These are phyloP conservation scores for Myxocyprinus asiaticus DNA, from an alignment of 2,113 vertebrate species.

Conservation along the genomic window DNA sequence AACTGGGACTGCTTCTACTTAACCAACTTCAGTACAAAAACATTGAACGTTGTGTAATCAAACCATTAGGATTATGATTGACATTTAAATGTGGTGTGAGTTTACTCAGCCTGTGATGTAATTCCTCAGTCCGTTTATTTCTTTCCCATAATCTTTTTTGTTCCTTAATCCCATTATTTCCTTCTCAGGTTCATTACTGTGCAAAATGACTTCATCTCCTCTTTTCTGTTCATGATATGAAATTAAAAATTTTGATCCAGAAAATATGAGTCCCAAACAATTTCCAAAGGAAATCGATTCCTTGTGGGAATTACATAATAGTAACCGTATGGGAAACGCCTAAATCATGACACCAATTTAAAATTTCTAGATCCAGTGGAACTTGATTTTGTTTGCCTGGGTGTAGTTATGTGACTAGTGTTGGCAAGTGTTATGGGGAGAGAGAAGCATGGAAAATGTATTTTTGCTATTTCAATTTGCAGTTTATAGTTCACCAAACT, in stretches of 20 bases:
- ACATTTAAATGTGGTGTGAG: not conserved
- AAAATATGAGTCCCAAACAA: not conserved
- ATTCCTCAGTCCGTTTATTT: not conserved
- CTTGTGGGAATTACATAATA: not conserved
- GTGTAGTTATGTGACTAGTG: conserved; percentile 18
- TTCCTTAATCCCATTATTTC: too few relatives aligned
- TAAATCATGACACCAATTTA: not conserved
- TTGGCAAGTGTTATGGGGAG: not conserved
- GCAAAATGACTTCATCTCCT: not conserved
- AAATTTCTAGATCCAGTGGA: conserved; percentile 5
- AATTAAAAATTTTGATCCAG: not conserved
- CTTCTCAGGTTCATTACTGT: not conserved
- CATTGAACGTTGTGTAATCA: not conserved
- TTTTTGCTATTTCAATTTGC: not conserved
- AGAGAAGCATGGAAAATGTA: too few relatives aligned
- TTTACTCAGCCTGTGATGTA: not conserved
- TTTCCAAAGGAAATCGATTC: conserved; percentile 3
- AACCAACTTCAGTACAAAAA: not conserved
- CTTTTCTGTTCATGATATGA: not conserved
- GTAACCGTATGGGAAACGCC: not conserved
- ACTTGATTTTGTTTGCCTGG: conserved; percentile 20
- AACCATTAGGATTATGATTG: not conserved
- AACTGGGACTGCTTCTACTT: not conserved
- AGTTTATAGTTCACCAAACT: too few relatives aligned
- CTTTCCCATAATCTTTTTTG: not conserved